Conservation (phyloP, 1,140 invertebrate genomes). For the Ephestia elutella region DNA sequence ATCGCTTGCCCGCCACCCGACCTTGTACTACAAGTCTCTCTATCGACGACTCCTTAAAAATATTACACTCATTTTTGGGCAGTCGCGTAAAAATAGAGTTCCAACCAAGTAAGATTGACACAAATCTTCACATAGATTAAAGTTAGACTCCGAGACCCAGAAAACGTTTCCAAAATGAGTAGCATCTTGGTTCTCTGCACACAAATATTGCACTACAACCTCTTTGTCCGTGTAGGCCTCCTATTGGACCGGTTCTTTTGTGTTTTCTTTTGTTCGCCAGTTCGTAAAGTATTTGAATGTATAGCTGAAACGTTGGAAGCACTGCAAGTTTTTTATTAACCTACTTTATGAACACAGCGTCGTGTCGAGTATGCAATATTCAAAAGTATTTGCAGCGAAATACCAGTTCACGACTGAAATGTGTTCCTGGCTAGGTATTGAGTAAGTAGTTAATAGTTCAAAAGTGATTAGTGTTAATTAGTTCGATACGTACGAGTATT, state of each 20-base stretch:
- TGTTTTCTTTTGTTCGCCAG: constrained; percentile 15
- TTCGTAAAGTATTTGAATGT: constrained; percentile 25
- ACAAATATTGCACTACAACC: constrained; percentile 27
- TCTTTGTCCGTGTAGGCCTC: constrained; percentile 28
- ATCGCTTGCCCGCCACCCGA: too few relatives aligned
- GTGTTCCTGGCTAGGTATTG: not conserved
- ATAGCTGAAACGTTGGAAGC: constrained; percentile 19
- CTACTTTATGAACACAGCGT: constrained; percentile 15
- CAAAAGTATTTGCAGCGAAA: not conserved
- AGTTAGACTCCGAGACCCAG: too few relatives aligned
- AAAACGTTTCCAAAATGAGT: not conserved
- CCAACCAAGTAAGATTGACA: not conserved
- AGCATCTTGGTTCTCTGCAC: not conserved
- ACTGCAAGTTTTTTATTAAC: constrained; percentile 25
- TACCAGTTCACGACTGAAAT: not conserved
- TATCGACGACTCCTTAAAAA: too few relatives aligned
- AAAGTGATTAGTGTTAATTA: too few relatives aligned
- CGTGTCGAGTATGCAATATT: constrained; percentile 17
- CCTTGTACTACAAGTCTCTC: too few relatives aligned
- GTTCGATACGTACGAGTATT: too few relatives aligned
- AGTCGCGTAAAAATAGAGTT: too few relatives aligned
- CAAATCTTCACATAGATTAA: not conserved
- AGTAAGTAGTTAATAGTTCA: not conserved
- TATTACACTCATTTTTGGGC: too few relatives aligned
- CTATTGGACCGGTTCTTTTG: constrained; percentile 19